Percentiles rank a stretch among this genome's conserved stretches.
Evolutionary conservation across 2,888 invertebrate genomes (phyloP).

Genomic region (Drosophila hamatofila): DNA sequence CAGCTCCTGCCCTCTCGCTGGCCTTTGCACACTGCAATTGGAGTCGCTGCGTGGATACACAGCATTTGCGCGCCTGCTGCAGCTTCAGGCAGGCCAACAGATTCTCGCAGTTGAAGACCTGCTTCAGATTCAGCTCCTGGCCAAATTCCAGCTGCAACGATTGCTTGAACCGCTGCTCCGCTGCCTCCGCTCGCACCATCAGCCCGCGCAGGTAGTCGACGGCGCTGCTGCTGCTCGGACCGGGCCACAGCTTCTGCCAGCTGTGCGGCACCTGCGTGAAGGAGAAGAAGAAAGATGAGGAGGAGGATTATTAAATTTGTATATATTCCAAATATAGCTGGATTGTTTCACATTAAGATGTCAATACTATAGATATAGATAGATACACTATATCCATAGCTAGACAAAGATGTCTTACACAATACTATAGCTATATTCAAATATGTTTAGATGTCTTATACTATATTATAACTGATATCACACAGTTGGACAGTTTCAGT

Average conservation of each 20-base stretch:
- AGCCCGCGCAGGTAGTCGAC: constrained; percentile 83
- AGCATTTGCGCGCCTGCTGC: constrained; percentile 75
- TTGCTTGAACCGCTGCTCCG: constrained; percentile 79
- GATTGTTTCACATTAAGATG: neutral
- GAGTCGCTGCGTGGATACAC: constrained; percentile 81
- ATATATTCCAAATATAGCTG: no score
- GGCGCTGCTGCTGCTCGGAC: constrained; percentile 75
- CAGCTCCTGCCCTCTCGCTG: constrained; percentile 3
- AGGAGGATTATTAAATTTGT: neutral
- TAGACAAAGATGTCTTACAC: neutral
- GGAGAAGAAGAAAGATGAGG: neutral
- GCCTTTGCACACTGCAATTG: constrained; percentile 52
- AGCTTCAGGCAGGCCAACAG: constrained; percentile 83
- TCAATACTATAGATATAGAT: neutral
- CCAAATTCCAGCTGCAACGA: constrained; percentile 74
- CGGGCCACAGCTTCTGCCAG: constrained; percentile 84
- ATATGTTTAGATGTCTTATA: no score
- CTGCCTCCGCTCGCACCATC: constrained; percentile 77
- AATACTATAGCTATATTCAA: no score
- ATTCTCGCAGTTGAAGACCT: constrained; percentile 83
- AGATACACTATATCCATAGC: neutral
- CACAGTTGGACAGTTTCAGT: neutral
- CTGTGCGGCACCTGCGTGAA: constrained; percentile 73
- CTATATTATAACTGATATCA: no score
- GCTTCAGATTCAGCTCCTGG: constrained; percentile 77